Evolutionary conservation across 1,140 invertebrate species (phyloP).

Genomic region (Myzus persicae): DNA sequence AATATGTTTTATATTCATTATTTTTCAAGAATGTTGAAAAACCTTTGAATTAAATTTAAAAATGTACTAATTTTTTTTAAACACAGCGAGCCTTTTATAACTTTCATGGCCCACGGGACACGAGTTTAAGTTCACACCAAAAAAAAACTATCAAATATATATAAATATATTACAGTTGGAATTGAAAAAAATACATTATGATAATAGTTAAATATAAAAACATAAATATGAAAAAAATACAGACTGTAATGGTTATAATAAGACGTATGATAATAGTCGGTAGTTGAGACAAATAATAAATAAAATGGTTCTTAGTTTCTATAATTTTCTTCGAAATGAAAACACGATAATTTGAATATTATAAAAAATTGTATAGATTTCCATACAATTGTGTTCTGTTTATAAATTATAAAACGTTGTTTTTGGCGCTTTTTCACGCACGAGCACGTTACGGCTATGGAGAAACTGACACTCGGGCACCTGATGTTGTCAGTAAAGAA

Average conservation of each 20-base stretch:
- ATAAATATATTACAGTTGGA: neutral
- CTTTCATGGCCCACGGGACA: neutral
- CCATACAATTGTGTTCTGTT: neutral
- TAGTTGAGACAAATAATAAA: neutral
- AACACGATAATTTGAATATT: neutral
- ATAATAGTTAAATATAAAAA: neutral
- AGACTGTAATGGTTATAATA: neutral
- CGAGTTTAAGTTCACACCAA: neutral
- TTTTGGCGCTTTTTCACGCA: slow-evolving; percentile 6
- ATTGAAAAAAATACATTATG: neutral
- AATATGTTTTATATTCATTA: neutral
- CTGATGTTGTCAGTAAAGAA: slow-evolving; percentile 7
- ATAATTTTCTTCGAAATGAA: neutral
- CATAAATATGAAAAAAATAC: neutral
- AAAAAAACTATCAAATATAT: neutral
- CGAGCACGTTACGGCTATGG: neutral
- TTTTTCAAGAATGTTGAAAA: too few relatives aligned
- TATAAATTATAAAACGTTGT: slow-evolving; percentile 1
- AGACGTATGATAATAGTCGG: neutral
- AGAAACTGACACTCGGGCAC: neutral
- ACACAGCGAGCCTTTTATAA: neutral
- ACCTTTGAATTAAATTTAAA: neutral
- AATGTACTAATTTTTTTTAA: neutral
- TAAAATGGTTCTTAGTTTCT: neutral
- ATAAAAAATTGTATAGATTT: neutral